A percentile compares a stretch with the other conserved stretches of the same genome.
These are phyloP conservation scores for Piaya cayana DNA, from an alignment of 2,113 vertebrate species.

Conservation along the genomic window DNA sequence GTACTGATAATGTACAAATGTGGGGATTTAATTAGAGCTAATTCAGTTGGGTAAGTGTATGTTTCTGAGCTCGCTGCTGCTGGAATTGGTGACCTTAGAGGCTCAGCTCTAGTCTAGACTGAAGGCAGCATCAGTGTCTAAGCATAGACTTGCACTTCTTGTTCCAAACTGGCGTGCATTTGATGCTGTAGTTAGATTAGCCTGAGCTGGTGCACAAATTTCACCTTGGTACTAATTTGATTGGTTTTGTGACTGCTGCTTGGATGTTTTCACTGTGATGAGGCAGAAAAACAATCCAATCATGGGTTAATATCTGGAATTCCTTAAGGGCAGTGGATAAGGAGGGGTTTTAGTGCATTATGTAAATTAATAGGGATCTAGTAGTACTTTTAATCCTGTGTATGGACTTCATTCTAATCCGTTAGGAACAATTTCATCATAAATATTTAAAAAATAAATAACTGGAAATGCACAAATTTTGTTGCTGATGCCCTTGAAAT, in stretches of 20 bases:
- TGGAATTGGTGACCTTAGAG: background rate
- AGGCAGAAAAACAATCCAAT: background rate
- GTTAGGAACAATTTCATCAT: background rate
- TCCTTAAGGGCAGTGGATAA: background rate
- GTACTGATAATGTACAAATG: background rate
- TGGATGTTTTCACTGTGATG: background rate
- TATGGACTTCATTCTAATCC: background rate
- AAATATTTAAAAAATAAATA: background rate
- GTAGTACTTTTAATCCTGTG: background rate
- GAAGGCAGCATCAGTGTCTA: background rate
- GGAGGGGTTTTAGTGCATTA: background rate
- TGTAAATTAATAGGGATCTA: background rate
- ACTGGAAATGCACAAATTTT: background rate
- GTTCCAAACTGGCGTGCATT: background rate
- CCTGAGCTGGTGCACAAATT: background rate
- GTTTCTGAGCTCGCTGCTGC: background rate
- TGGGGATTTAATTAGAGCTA: background rate
- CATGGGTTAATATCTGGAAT: background rate
- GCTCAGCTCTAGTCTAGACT: background rate
- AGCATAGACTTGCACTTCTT: background rate
- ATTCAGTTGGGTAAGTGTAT: background rate
- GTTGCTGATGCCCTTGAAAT: background rate
- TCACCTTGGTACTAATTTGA: background rate
- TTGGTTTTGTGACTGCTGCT: fast-evolving
- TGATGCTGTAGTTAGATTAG: background rate